A percentile compares a stretch with the other conserved stretches of the same genome.
These are phyloP conservation scores for Hemithea aestivaria DNA, from an alignment of 2,888 invertebrate genomes.

Conservation along the genomic window DNA sequence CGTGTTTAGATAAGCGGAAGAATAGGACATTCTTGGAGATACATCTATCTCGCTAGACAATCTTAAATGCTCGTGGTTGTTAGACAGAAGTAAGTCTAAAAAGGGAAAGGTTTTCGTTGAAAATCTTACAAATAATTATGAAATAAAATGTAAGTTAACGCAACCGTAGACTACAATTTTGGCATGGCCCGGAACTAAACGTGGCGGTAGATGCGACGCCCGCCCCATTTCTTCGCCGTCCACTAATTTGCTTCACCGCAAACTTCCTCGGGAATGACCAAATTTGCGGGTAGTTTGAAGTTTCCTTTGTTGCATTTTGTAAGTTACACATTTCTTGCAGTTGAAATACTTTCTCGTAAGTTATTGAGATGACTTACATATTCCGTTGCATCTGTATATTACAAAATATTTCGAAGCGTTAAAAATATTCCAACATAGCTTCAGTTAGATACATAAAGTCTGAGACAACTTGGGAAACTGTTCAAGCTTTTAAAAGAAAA, in stretches of 20 bases:
- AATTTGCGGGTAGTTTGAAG: conserved; percentile 39
- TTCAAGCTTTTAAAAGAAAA: conserved; percentile 1
- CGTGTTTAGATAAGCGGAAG: too few relatives aligned
- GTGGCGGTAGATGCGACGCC: conserved; percentile 24
- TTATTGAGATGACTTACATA: conserved; percentile 2
- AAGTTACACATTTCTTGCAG: conserved; percentile 13
- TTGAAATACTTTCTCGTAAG: conserved; percentile 1
- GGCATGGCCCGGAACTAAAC: conserved; percentile 1
- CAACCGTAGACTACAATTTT: neutral
- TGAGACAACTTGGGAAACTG: too few relatives aligned
- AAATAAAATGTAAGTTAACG: conserved; percentile 15
- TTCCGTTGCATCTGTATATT: neutral
- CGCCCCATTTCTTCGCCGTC: conserved; percentile 47
- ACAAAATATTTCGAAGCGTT: too few relatives aligned
- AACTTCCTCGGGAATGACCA: conserved; percentile 47
- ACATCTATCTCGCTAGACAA: too few relatives aligned
- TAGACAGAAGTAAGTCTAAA: too few relatives aligned
- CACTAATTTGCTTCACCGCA: conserved; percentile 55
- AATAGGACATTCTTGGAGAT: too few relatives aligned
- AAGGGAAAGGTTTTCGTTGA: too few relatives aligned
- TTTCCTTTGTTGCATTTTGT: conserved; percentile 29
- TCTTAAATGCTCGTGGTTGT: too few relatives aligned
- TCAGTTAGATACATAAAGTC: too few relatives aligned
- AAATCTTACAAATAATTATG: too few relatives aligned
- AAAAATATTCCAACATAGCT: too few relatives aligned